A percentile compares a stretch with the other conserved stretches of the same genome.
Evolutionary conservation across 2,113 vertebrate species (phyloP).

Genomic region (Ceyx cyanopectus): DNA sequence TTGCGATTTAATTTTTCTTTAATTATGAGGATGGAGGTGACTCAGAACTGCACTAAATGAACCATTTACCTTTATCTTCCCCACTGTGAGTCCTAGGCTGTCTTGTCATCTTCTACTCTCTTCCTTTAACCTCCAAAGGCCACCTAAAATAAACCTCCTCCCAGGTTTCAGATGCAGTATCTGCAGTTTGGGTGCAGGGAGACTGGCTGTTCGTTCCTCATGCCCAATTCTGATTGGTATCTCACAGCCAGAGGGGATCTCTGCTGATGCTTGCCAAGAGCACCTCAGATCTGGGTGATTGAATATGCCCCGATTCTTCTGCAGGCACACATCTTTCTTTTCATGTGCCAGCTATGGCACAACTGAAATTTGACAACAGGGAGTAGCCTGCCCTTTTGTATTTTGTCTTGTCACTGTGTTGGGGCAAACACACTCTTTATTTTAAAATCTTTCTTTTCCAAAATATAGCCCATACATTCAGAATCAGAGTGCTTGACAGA

Average conservation of each 20-base stretch:
- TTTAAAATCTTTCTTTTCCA: neutral
- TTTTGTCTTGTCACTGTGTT: neutral
- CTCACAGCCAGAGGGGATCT: neutral
- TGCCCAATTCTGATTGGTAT: neutral
- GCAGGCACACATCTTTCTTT: neutral
- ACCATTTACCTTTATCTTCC: neutral
- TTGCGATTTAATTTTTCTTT: neutral
- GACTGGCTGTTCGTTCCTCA: neutral
- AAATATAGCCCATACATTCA: neutral
- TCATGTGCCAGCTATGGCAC: fast-evolving
- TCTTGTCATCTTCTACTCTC: neutral
- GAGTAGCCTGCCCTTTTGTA: neutral
- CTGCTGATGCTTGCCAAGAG: neutral
- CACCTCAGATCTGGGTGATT: neutral
- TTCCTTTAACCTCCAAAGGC: neutral
- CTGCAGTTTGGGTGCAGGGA: neutral
- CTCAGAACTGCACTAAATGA: neutral
- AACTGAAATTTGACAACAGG: neutral
- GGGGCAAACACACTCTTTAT: neutral
- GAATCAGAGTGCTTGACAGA: neutral
- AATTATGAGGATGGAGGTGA: neutral
- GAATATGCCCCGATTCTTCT: fast-evolving
- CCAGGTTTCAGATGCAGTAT: fast-evolving
- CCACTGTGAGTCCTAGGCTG: neutral
- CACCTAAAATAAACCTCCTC: neutral